A percentile compares a stretch with the other conserved stretches of the same genome.
These are phyloP conservation scores for Xenops minutus DNA, from an alignment of 2,797 vertebrate species.

Conservation along the genomic window DNA sequence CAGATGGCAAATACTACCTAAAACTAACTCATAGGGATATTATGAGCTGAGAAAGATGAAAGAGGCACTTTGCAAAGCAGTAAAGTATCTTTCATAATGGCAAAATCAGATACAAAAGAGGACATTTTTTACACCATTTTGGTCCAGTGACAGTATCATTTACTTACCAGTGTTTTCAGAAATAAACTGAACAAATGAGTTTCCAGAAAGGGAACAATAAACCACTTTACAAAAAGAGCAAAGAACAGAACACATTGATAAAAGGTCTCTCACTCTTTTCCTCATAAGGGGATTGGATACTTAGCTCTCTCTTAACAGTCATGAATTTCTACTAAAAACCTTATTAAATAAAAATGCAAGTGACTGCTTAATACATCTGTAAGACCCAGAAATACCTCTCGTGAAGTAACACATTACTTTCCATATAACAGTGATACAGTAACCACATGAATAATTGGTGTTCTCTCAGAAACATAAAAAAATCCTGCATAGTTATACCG, in stretches of 20 bases:
- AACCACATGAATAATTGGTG: not conserved
- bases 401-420: not conserved
- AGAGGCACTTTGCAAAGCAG: not conserved
- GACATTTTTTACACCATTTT: not conserved
- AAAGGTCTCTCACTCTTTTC: not conserved
- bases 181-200: not conserved
- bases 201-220: not conserved
- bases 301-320: not conserved
- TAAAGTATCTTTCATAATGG: not conserved
- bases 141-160: not conserved
- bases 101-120: not conserved
- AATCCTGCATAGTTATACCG: accelerated
- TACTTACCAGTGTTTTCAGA: not conserved
- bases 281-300: not conserved
- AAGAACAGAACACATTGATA: not conserved
- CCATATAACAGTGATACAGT: not conserved
- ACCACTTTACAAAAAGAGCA: not conserved
- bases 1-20: not conserved
- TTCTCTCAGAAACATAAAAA: not conserved
- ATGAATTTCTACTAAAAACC: not conserved
- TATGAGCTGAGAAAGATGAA: not conserved
- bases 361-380: not conserved
- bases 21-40: not conserved
- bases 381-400: not conserved
- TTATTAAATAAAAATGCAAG: not conserved